Evolutionary conservation across 1,140 invertebrate species (phyloP), one percentile per base, ranked within the genome.

Genomic region (Musca domestica): DNA sequence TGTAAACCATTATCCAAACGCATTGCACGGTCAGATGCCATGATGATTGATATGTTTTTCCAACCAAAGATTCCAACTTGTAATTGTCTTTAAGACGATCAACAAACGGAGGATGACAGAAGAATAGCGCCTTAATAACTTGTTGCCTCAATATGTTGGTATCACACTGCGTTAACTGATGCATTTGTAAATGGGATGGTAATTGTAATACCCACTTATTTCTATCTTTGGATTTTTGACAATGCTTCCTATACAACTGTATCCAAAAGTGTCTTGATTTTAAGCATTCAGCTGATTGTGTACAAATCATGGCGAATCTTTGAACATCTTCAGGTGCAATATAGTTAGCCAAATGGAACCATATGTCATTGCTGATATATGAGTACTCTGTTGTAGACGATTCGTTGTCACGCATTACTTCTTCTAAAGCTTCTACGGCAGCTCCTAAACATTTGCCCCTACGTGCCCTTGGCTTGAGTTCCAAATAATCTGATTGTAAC

Each of bases 281-380:
- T 1, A 74, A 73, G 27, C 78, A 17, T 0, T 48, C 30, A 9
- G 76, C 69, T 3, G 76, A 76, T 47, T 76, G 70, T 19, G 69
- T 72, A 25, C 78, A 81, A 30, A 81, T 78, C 25, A 81, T 23
- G 2, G 76, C 74, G 22, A 78, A 81, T 12, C 67, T 63, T 64
- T 77, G 72, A 6, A 81, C 74, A 67, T 81, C 74, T 64, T 80
- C 76, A 2, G 78, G 78, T 12, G 73, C 71, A 15, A 81, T 71
- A 7, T 71, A 70, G 70, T 76, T 67, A 3, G 78, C 70, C 54
- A 81, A 72, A 15, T 77, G 74, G 46, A 77, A 80, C 78, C 78
- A 81, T 68, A 78, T 72, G 54, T 80, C 76, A 63, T 76, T 73
- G 2, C 19, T 27, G 19, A 70, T 64, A 2, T 20, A 67, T 4